These are phyloP conservation scores for Aphelenchoides bicaudatus DNA, from an alignment of 2,888 invertebrate species.

Conservation along the genomic window DNA sequence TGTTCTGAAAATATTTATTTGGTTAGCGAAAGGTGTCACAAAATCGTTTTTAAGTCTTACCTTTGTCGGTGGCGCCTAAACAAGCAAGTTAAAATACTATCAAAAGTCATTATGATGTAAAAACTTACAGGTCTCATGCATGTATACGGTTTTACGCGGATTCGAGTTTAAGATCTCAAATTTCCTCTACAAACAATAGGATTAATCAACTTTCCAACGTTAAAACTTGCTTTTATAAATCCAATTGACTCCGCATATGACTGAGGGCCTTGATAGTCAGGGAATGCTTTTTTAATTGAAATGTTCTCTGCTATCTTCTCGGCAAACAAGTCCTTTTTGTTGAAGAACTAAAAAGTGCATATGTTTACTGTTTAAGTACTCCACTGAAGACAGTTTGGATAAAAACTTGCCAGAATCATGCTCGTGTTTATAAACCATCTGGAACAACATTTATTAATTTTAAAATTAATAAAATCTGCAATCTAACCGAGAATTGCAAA, in stretches of 20 bases:
- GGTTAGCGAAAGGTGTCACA: conserved; percentile 17
- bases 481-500: conserved; percentile 57
- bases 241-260: conserved; percentile 47
- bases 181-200: too few relatives aligned
- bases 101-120: not conserved
- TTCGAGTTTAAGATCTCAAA: conserved; percentile 50
- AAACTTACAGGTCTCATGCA: too few relatives aligned
- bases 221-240: too few relatives aligned
- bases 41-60: conserved; percentile 39
- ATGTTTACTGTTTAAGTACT: too few relatives aligned
- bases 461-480: too few relatives aligned
- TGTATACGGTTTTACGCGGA: conserved; percentile 42
- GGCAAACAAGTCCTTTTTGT: conserved; percentile 56
- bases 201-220: too few relatives aligned
- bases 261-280: conserved; percentile 55
- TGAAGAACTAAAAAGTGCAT: conserved; percentile 38
- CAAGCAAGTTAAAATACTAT: conserved; percentile 5
- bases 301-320: conserved; percentile 51
- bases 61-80: conserved; percentile 51
- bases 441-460: too few relatives aligned
- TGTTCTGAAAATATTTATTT: conserved; percentile 21
- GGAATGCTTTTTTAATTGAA: conserved; percentile 46
- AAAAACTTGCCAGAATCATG: conserved; percentile 39
- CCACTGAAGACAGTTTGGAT: not conserved
- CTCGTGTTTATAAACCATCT: conserved; percentile 59